These are phyloP conservation scores for Aurelia aurita complex sp. Pacific DNA, from an alignment of 30 jellyfish, hydroid and myxozoan genomes.

Conservation along the genomic window DNA sequence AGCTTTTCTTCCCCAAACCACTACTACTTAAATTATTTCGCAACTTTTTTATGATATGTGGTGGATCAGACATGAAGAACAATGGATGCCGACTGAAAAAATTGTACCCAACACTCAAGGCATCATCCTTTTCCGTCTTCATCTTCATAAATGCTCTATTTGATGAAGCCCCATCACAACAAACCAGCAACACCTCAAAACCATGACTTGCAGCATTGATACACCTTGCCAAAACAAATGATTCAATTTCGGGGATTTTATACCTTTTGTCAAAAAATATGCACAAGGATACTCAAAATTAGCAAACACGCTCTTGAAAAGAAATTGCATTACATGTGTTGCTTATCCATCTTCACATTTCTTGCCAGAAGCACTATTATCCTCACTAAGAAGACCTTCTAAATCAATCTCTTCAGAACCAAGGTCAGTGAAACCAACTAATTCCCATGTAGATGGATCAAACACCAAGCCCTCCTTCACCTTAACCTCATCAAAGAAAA, in stretches of 20 bases:
- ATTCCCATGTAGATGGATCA: conserved; percentile 7
- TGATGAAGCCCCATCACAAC: conserved; percentile 19
- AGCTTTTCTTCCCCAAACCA: neutral
- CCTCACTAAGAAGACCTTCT: neutral
- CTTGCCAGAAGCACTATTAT: neutral
- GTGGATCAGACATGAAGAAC: conserved; percentile 15
- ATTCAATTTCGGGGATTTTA: neutral
- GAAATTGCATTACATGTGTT: conserved; percentile 14
- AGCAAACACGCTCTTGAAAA: neutral
- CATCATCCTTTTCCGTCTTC: neutral
- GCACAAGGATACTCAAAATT: conserved; percentile 16
- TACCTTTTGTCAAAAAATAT: conserved; percentile 8
- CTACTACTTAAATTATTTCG: conserved; percentile 2
- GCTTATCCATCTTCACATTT: neutral
- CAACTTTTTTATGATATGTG: conserved; percentile 13
- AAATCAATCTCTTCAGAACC: neutral
- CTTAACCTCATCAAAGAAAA: conserved; percentile 18
- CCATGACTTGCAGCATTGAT: conserved; percentile 5
- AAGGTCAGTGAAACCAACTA: conserved; percentile 7
- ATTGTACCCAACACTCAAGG: neutral
- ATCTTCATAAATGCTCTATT: conserved; percentile 1
- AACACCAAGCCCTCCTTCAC: conserved; percentile 4
- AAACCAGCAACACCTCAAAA: neutral
- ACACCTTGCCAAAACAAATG: conserved; percentile 15
- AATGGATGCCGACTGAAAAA: neutral